A percentile compares a stretch with the other conserved stretches of the same genome.
These are phyloP conservation scores for Chymomyza caudatula DNA, from an alignment of 2,888 invertebrate genomes.

Conservation along the genomic window DNA sequence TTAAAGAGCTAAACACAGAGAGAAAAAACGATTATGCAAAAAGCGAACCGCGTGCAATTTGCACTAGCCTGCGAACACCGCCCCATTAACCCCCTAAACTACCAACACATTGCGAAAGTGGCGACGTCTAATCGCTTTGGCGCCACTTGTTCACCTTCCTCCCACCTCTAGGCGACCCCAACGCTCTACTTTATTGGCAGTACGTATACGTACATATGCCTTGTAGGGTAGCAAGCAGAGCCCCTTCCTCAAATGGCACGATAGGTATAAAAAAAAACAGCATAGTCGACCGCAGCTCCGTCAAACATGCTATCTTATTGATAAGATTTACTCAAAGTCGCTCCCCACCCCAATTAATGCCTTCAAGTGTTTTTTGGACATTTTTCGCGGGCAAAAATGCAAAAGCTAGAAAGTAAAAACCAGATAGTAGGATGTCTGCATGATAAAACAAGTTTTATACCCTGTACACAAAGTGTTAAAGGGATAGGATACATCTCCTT, in stretches of 20 bases:
- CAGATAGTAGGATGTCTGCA: not conserved
- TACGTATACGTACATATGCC: not conserved
- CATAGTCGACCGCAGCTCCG: too few species aligned
- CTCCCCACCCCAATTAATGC: not conserved
- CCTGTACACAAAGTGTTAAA: too few species aligned
- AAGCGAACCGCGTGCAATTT: not conserved
- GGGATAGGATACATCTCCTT: too few species aligned
- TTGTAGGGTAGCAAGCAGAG: not conserved
- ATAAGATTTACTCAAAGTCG: not conserved
- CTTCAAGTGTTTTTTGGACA: not conserved
- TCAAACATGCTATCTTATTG: not conserved
- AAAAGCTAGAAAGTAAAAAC: too few species aligned
- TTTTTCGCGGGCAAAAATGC: not conserved
- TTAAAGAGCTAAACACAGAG: not conserved
- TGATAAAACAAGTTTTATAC: not conserved
- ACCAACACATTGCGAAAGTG: not conserved
- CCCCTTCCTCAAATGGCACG: not conserved
- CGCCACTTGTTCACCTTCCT: not conserved
- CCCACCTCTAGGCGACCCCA: not conserved
- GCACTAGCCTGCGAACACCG: not conserved
- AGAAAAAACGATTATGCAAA: not conserved
- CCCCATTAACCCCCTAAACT: not conserved
- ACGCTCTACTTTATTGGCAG: not conserved
- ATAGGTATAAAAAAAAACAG: not conserved
- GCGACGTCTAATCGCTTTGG: not conserved